A percentile compares a stretch with the other conserved stretches of the same genome.
Conservation (phyloP, 1,140 invertebrate species). For the Scaptodrosophila lebanonensis region DNA sequence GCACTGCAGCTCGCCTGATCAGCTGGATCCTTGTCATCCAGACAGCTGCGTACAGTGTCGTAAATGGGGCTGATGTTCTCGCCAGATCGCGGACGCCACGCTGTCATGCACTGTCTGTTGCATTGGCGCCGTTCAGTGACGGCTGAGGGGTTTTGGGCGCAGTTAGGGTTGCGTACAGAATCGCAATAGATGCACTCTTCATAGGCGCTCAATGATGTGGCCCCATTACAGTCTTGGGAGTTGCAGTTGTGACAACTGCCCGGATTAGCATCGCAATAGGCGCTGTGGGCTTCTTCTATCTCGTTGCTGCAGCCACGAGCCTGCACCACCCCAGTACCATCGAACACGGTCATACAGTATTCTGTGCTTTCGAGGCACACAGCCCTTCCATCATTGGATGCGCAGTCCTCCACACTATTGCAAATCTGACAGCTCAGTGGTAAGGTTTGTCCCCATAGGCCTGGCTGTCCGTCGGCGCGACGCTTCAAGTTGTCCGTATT, state of each 20-base stretch:
- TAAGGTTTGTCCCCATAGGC: conserved; percentile 53
- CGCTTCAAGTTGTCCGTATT: conserved; percentile 55
- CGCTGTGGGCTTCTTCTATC: conserved; percentile 37
- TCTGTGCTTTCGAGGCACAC: conserved; percentile 35
- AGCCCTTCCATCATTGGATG: not conserved
- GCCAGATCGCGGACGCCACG: conserved; percentile 9
- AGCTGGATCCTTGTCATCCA: conserved; percentile 61
- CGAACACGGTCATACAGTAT: conserved; percentile 69
- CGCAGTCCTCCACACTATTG: conserved; percentile 25
- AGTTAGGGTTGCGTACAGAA: conserved; percentile 28
- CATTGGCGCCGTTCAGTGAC: conserved; percentile 45
- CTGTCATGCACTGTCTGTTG: conserved; percentile 66
- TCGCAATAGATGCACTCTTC: conserved; percentile 62
- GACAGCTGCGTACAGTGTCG: conserved; percentile 45
- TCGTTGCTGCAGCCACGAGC: conserved; percentile 53
- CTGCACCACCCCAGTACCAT: conserved; percentile 26
- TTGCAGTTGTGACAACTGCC: conserved; percentile 64
- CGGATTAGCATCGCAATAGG: conserved; percentile 53
- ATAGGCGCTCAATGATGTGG: conserved; percentile 31
- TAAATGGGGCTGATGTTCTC: conserved; percentile 12
- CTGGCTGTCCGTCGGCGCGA: conserved; percentile 48
- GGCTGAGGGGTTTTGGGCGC: conserved; percentile 22
- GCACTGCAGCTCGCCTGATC: conserved; percentile 43
- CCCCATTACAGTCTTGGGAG: conserved; percentile 61
- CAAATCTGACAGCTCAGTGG: conserved; percentile 57